Percentiles rank a stretch among this genome's conserved stretches.
phyloP scores from a whole-genome alignment of 1,140 invertebrate genomes.

The Formica exsecta region DNA sequence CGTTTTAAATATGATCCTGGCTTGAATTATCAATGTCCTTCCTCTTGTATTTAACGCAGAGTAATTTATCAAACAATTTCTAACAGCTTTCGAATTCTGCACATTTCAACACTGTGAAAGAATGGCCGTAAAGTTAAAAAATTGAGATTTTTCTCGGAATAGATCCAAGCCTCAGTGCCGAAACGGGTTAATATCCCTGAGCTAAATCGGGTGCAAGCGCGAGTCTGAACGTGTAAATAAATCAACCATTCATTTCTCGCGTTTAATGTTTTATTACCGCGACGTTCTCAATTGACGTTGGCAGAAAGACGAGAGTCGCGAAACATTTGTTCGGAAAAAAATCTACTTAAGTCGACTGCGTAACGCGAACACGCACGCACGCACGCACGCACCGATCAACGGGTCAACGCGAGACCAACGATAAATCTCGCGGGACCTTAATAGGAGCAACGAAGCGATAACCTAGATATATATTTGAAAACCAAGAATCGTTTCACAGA shows the following conservation, averaged over 20 bases:
- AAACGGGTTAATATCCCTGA: slow-evolving; percentile 58
- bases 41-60: too few relatives aligned
- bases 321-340: slow-evolving; percentile 62
- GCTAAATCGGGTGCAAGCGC: slow-evolving; percentile 49
- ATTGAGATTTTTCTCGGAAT: slow-evolving; percentile 41
- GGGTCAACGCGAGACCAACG: slow-evolving; percentile 73
- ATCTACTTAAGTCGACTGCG: slow-evolving; percentile 36
- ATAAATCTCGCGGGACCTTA: slow-evolving; percentile 80
- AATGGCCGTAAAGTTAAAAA: neutral
- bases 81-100: neutral
- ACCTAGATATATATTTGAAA: slow-evolving; percentile 78
- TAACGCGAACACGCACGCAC: slow-evolving; percentile 13
- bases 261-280: slow-evolving; percentile 20
- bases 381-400: slow-evolving; percentile 64
- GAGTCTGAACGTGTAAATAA: slow-evolving; percentile 41
- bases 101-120: neutral
- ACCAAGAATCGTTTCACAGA: slow-evolving; percentile 25
- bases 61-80: neutral
- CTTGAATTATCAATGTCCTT: neutral
- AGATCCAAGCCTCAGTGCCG: slow-evolving; percentile 9
- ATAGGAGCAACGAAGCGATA: slow-evolving; percentile 80
- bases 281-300: slow-evolving; percentile 12
- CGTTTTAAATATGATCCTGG: neutral
- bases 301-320: neutral
- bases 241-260: slow-evolving; percentile 49